phyloP scores from a whole-genome alignment of 2,113 vertebrate species.

The Hipposideros armiger region DNA sequence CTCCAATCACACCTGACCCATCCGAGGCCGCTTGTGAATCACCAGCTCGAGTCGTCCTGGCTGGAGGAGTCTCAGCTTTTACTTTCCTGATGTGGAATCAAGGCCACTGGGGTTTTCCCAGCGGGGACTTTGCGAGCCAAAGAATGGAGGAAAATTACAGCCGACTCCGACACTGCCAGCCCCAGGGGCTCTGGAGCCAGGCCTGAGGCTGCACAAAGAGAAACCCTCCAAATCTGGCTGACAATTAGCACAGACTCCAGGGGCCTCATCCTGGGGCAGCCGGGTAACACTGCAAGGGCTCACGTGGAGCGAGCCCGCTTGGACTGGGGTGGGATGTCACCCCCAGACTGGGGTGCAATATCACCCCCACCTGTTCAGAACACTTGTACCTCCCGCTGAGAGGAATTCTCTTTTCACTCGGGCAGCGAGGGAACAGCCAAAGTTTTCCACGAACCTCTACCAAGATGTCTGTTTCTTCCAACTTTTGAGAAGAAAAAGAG shows the following conservation, averaged over 20 bases:
- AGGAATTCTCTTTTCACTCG: neutral
- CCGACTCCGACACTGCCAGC: fast-evolving
- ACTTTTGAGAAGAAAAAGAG: neutral
- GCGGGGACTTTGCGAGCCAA: neutral
- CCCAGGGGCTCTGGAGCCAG: neutral
- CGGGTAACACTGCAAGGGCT: neutral
- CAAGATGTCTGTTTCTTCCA: neutral
- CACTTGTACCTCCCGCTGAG: too few relatives aligned
- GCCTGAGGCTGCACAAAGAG: neutral
- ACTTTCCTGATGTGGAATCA: neutral
- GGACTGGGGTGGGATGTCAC: neutral
- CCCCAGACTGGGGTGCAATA: neutral
- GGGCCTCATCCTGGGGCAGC: neutral
- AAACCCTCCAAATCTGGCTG: neutral
- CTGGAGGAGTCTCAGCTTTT: fast-evolving
- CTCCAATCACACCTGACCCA: too few relatives aligned
- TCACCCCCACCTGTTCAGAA: too few relatives aligned
- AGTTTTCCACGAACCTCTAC: neutral
- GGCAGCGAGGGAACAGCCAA: neutral
- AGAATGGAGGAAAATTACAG: neutral
- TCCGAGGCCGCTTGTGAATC: neutral
- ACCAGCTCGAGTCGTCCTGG: neutral
- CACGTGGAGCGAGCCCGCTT: too few relatives aligned
- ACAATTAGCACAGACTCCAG: neutral
- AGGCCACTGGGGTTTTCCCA: neutral